Conservation (phyloP, 1,140 invertebrate species). For the Drosophila athabasca region DNA sequence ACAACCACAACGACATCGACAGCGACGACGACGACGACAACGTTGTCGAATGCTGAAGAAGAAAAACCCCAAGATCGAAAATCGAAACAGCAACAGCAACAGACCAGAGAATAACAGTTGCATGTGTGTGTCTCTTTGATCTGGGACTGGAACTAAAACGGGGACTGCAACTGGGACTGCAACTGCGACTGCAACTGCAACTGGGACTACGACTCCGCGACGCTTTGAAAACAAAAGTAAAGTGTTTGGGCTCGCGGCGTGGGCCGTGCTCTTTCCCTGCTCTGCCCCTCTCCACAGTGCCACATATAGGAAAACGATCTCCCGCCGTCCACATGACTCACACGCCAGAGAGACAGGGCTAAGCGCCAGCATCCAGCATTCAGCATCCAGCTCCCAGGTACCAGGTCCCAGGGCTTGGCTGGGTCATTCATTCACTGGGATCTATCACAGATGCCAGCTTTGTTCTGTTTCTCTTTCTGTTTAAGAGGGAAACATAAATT, state of each 20-base stretch:
- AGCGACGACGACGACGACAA: slow-evolving; percentile 43
- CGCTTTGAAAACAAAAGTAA: slow-evolving; percentile 76
- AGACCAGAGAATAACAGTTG: slow-evolving; percentile 59
- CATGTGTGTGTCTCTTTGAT: slow-evolving; percentile 15
- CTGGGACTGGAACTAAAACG: slow-evolving; percentile 24
- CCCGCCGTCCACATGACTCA: slow-evolving; percentile 58
- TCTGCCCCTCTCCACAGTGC: slow-evolving; percentile 31
- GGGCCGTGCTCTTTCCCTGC: slow-evolving; percentile 36
- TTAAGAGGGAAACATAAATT: too few relatives aligned
- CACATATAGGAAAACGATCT: slow-evolving; percentile 65
- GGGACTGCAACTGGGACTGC: background rate
- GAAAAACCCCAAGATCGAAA: slow-evolving; percentile 64
- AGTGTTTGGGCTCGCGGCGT: slow-evolving; percentile 65
- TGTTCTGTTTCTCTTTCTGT: too few relatives aligned
- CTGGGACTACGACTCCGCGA: slow-evolving; percentile 8
- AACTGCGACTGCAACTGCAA: slow-evolving; percentile 36
- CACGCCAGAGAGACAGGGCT: slow-evolving; percentile 17
- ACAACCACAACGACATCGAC: slow-evolving; percentile 35
- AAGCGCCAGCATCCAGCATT: slow-evolving; percentile 23
- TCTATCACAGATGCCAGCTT: slow-evolving; percentile 33
- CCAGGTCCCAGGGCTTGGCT: slow-evolving; percentile 40
- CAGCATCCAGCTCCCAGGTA: background rate
- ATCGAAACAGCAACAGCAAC: slow-evolving; percentile 31
- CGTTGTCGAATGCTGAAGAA: slow-evolving; percentile 66
- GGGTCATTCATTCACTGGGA: slow-evolving; percentile 43